phyloP scores from a whole-genome alignment of 1,140 invertebrate species.

The Drosophila lacteicornis region DNA sequence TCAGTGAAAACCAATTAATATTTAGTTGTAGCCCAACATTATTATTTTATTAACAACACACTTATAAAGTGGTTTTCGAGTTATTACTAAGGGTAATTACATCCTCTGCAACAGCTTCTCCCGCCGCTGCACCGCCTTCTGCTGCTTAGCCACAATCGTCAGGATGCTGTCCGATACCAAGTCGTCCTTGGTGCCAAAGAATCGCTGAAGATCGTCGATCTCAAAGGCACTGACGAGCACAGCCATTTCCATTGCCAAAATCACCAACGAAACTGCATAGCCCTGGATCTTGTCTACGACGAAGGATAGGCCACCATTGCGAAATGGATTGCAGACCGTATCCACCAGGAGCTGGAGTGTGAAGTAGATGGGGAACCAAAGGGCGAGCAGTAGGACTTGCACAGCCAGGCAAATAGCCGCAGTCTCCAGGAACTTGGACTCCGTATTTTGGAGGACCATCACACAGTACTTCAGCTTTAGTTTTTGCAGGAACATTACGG shows the following conservation, averaged over 20 bases:
- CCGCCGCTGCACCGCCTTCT: not conserved
- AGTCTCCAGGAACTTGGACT: not conserved
- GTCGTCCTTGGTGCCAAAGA: conserved; percentile 21
- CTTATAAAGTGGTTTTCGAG: not conserved
- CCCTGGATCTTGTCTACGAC: not conserved
- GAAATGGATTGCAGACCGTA: not conserved
- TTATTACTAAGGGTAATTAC: no score
- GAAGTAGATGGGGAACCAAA: conserved; percentile 2
- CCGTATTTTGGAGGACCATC: no score
- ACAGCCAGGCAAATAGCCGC: not conserved
- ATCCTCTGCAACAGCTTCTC: not conserved
- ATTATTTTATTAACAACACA: not conserved
- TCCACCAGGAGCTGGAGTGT: not conserved
- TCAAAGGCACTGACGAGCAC: not conserved
- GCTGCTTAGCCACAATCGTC: not conserved
- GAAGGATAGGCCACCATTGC: not conserved
- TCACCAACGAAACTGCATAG: not conserved
- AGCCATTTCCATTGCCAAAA: conserved; percentile 2
- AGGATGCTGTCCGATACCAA: conserved; percentile 8
- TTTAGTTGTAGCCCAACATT: not conserved
- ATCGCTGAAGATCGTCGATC: conserved; percentile 19
- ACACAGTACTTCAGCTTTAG: not conserved
- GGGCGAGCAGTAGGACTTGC: not conserved
- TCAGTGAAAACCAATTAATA: no score
- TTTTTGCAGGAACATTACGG: conserved; percentile 15